phyloP scores from a whole-genome alignment of 2,797 vertebrate genomes.

The Danio tinwini region DNA sequence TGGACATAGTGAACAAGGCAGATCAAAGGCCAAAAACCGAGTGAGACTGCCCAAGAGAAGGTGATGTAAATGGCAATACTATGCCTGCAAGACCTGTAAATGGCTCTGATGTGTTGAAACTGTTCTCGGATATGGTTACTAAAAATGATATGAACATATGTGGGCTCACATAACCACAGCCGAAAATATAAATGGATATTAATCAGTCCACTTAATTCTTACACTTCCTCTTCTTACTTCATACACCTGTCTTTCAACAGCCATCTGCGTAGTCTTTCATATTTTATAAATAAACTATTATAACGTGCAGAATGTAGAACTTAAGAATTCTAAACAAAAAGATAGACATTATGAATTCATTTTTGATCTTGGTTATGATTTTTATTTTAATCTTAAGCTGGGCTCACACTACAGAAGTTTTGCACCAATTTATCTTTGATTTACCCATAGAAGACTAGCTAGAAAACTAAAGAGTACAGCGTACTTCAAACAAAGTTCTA shows the following conservation, averaged over 20 bases:
- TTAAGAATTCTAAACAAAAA: not conserved
- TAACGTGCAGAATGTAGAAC: not conserved
- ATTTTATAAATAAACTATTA: not conserved
- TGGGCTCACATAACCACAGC: slow-evolving; percentile 20
- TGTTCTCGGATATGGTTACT: slow-evolving; percentile 42
- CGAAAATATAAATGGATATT: slow-evolving; percentile 48
- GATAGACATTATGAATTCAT: not conserved
- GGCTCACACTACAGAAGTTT: not conserved
- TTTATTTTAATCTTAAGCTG: not conserved
- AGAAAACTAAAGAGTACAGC: too few relatives aligned
- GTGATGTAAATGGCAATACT: slow-evolving; percentile 46
- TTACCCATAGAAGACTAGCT: too few relatives aligned
- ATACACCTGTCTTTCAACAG: slow-evolving; percentile 27
- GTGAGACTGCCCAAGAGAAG: not conserved
- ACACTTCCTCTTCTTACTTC: slow-evolving; percentile 32
- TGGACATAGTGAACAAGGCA: slow-evolving; percentile 30
- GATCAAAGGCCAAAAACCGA: slow-evolving; percentile 24
- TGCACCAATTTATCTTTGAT: too few relatives aligned
- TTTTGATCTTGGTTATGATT: not conserved
- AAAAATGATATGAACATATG: slow-evolving; percentile 45
- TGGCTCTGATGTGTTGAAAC: slow-evolving; percentile 48
- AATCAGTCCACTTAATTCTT: slow-evolving; percentile 46
- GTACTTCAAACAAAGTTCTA: too few relatives aligned
- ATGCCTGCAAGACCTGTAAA: slow-evolving; percentile 15
- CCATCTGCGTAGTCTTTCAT: not conserved